phyloP scores from a whole-genome alignment of 2,797 vertebrate genomes.

The Pteronotus mesoamericanus region DNA sequence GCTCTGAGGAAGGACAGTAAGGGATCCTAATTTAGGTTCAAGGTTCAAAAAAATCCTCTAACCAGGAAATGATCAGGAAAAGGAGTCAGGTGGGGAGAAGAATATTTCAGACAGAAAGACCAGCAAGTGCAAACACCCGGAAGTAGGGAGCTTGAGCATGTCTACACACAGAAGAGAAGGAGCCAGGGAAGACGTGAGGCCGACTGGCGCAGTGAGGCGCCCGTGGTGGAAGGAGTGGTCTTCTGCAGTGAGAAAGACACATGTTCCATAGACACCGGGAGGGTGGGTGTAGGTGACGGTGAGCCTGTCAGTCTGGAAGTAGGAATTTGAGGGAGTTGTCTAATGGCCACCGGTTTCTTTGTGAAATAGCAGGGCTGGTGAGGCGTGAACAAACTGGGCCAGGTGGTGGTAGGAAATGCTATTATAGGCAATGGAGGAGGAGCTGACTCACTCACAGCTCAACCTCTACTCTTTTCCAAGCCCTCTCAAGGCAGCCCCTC shows the following conservation, averaged over 20 bases:
- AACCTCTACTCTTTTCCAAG: not conserved
- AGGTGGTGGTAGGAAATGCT: not conserved
- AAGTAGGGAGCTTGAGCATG: not conserved
- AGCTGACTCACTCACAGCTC: not conserved
- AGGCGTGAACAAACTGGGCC: not conserved
- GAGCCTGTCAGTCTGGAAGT: not conserved
- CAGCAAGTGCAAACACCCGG: not conserved
- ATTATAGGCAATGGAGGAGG: not conserved
- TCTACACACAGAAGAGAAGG: not conserved
- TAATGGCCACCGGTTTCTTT: not conserved
- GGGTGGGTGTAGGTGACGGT: not conserved
- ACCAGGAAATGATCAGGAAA: not conserved
- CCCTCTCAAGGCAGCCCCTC: not conserved
- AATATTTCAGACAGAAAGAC: not conserved
- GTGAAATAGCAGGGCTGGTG: not conserved
- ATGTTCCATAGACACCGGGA: not conserved
- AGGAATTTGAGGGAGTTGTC: not conserved
- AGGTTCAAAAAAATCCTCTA: not conserved
- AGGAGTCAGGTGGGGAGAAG: not conserved
- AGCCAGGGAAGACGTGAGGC: not conserved
- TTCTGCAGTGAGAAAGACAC: not conserved
- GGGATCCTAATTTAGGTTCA: not conserved
- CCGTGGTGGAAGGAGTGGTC: not conserved
- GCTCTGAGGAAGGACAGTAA: not conserved
- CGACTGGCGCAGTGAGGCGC: rapidly evolving